Evolutionary conservation across 2,797 vertebrate species (phyloP), one percentile per base, ranked within the genome.

Genomic region (Danio aesculapii): DNA sequence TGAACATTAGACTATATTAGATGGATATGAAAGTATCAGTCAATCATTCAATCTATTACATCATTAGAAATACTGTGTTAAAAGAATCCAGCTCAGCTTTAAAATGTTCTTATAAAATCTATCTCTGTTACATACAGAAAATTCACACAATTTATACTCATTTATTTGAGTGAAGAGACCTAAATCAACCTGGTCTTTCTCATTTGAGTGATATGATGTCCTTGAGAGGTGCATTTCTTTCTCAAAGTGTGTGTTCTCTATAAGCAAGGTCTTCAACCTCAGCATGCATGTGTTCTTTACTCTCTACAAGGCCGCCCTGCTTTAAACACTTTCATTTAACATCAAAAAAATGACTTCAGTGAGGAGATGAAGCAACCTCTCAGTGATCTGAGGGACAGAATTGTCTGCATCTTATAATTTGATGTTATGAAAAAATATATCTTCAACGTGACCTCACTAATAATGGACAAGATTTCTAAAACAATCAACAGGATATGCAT

Each of bases 311-410:
- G 53, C 63, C 2, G 0, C 9, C 10, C 14, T 50, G 81, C 81
- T 84, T 88, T 85, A 84, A 89, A 91, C 88, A 63, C 77, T 78
- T 83, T 87, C 69, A 46, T 77, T 78, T 82, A 82, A 81, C 86
- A 61, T 71, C 84, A 79, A 84, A 78, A 87, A 86, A 83, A 78
- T 88, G 89, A 90, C 85, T 88, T 88, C 75, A 82, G 88, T 13
- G 12, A 61, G 12, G 58, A 13, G 21, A 61, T 39, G 12, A 4
- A 61, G 58, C 19, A 39, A 39, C 13, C 11, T 21, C 11, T 21
- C 8, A 10, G 55, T 58, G 55, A 30, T 39, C 30, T 11, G 58
- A 14, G 0, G 58, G 30, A 59, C 13, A 30, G 2, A 39, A 4
- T 21, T 58, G 55, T 58, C 17, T 58, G 55, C 55, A 21, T 61